Conservation (phyloP, 2,113 vertebrate genomes). For the Poeciliopsis retropinna region DNA sequence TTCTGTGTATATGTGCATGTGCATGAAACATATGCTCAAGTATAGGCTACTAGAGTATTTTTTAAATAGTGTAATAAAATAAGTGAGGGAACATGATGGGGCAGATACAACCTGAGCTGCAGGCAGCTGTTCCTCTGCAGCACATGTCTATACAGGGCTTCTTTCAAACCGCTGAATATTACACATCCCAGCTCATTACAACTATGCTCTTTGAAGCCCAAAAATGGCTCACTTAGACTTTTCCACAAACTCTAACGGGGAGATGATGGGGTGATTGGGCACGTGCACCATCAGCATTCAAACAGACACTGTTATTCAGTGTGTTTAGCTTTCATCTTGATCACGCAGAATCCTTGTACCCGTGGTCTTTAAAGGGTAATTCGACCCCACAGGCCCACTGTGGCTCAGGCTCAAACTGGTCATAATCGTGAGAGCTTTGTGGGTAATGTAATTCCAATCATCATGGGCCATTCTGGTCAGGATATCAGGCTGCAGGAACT, state of each 20-base stretch:
- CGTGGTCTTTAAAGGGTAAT: conserved; percentile 53
- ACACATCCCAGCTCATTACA: conserved; percentile 63
- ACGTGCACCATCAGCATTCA: conserved; percentile 34
- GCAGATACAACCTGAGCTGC: conserved; percentile 67
- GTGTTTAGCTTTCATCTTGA: conserved; percentile 9
- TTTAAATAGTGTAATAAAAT: conserved; percentile 51
- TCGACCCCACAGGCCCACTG: conserved; percentile 61
- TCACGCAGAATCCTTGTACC: conserved; percentile 35
- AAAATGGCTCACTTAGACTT: conserved; percentile 62
- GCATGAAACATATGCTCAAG: conserved; percentile 26
- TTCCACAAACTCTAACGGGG: conserved; percentile 53
- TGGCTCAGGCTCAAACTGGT: conserved; percentile 42
- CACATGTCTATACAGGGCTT: conserved; percentile 71
- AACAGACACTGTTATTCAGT: conserved; percentile 38
- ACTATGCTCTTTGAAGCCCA: conserved; percentile 60
- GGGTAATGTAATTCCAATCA: conserved; percentile 43
- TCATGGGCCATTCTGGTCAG: conserved; percentile 26
- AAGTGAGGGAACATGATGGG: conserved; percentile 63
- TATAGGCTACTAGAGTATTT: conserved; percentile 21
- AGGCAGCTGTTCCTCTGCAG: conserved; percentile 67
- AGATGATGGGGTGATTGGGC: not conserved
- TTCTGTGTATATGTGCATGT: conserved; percentile 11
- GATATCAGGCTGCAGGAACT: conserved; percentile 50
- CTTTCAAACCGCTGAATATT: conserved; percentile 49
- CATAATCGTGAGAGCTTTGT: conserved; percentile 52